Base-by-base conservation (phyloP, 2,113 vertebrate species). In the Trematomus loennbergii region DNA sequence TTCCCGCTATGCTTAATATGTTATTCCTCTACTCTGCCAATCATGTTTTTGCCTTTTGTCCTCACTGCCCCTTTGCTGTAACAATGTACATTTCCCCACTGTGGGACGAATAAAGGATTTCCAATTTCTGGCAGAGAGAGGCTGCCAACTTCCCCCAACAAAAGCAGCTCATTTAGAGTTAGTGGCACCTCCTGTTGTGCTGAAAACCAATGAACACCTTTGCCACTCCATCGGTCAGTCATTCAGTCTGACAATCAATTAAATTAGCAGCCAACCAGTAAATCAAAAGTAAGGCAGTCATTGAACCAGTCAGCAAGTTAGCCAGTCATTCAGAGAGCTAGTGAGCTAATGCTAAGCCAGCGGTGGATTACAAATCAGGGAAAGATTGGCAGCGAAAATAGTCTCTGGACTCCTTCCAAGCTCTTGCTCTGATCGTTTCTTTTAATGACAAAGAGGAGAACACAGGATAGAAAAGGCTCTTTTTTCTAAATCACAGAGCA, bases 301-400 rank as follows among this genome's bases (percentile, higher is more conserved):
- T 50, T 81, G 49, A 69, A 53, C 49, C 58, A 79, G 58, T 70
- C 71, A 67, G 52, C 17, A 4, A 79, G 36, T 33, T 43, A 46
- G 9, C 7, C 36, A 53, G 57, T 45, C 55, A 65, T 49, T 72
- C 75, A 78, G 5, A 79, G 72, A 78, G 81, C 81, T 79, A 8
- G 36, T 40, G 36, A 40, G 36, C 36, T 40, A 40, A 40, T 40
- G 36, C 78, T 75, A 76, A 83, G 79, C 85, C 79, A 86, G 78
- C n/a, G 49, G 72, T 90, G 84, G 92, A 93, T 90, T 92, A 93
- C 83, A 91, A 92, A 91, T 83, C 49, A 83, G 67, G 86, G 66
- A 72, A 60, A 86, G 89, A 91, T 60, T 90, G 91, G 87, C 87
- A 86, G 84, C 84, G 76, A 84, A 90, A 86, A 79, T 62, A 87